Percentiles rank a stretch among this genome's conserved stretches.
Evolutionary conservation across 2,888 invertebrate species (phyloP).

Genomic region (Aleiodes testaceus): DNA sequence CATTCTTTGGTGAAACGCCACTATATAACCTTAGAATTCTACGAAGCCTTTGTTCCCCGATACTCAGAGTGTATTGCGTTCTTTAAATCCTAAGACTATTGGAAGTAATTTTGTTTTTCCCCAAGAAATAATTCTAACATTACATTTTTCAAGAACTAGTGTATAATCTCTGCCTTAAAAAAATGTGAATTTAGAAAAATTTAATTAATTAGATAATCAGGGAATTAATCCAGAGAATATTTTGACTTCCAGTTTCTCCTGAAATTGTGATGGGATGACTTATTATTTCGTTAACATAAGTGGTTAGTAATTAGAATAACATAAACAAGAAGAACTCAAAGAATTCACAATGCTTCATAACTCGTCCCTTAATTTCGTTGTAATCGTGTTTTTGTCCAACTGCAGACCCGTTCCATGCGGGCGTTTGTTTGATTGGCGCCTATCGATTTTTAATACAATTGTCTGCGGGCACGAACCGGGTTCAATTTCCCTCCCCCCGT

Average conservation of each 20-base stretch:
- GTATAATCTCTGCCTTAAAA: too few species aligned
- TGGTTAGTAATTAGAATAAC: constrained; percentile 61
- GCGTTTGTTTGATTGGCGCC: constrained; percentile 30
- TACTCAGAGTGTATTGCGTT: constrained; percentile 27
- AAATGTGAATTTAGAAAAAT: too few species aligned
- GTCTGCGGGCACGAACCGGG: constrained; percentile 13
- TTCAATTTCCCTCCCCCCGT: not conserved
- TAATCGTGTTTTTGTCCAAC: not conserved
- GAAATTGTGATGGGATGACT: constrained; percentile 58
- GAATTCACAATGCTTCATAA: not conserved
- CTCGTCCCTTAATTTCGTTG: not conserved
- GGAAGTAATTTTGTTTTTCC: not conserved
- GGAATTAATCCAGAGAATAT: too few species aligned
- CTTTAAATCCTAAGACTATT: not conserved
- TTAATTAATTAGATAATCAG: too few species aligned
- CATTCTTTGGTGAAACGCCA: constrained; percentile 58
- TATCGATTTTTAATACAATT: constrained; percentile 39
- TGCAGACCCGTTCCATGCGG: constrained; percentile 23
- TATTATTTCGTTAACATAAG: constrained; percentile 65
- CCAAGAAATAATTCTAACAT: not conserved
- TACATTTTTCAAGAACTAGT: not conserved
- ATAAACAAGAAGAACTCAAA: too few species aligned
- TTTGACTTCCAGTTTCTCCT: constrained; percentile 30
- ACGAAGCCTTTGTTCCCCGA: constrained; percentile 49
- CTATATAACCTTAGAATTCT: constrained; percentile 57